Percentiles rank a stretch among this genome's conserved stretches.
phyloP scores from a whole-genome alignment of 2,797 vertebrate species.

The Emydoidea blandingii region DNA sequence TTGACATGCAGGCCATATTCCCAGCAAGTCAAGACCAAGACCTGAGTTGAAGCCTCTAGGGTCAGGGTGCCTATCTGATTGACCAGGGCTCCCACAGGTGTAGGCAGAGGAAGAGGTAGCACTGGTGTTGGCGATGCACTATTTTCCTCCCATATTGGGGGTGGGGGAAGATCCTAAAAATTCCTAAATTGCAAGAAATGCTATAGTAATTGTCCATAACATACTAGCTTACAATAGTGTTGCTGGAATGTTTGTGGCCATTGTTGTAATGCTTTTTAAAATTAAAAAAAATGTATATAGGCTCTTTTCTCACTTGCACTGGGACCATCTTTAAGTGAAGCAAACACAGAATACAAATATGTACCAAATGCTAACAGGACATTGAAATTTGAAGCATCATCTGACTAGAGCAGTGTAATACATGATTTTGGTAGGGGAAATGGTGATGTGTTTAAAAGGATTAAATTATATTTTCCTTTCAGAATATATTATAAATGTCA shows the following conservation, averaged over 20 bases:
- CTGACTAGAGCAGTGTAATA: not conserved
- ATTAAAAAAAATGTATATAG: not conserved
- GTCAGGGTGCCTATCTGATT: not conserved
- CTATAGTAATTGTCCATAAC: not conserved
- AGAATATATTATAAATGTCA: constrained; percentile 75
- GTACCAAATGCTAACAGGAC: not conserved
- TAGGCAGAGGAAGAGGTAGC: not conserved
- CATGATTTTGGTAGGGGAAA: constrained; percentile 3
- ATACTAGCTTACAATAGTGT: not conserved
- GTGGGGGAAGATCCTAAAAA: not conserved
- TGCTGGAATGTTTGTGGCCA: not conserved
- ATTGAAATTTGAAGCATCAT: not conserved
- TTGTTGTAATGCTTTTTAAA: not conserved
- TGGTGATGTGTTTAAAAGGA: not conserved
- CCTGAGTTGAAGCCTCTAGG: not conserved
- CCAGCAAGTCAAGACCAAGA: not conserved
- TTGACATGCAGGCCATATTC: not conserved
- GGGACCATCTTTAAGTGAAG: not conserved
- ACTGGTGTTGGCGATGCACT: not conserved
- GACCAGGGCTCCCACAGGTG: not conserved
- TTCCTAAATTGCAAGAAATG: not conserved
- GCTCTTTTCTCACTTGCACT: not conserved
- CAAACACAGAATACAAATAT: not conserved
- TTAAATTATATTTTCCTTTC: constrained; percentile 53
- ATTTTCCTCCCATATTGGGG: not conserved